phyloP scores from a whole-genome alignment of 2,888 invertebrate species.

The Nebria salina region DNA sequence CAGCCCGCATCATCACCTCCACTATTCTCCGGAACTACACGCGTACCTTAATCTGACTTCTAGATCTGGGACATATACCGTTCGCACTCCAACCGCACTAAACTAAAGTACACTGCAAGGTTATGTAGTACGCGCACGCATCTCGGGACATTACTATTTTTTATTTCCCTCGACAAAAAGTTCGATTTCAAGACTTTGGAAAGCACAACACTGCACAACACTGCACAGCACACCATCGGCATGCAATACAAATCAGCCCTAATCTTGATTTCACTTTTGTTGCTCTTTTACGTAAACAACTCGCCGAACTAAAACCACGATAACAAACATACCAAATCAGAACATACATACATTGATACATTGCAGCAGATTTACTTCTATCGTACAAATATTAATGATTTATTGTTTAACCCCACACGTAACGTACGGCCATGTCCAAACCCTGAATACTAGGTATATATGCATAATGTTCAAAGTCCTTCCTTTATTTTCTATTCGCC shows the following conservation, averaged over 20 bases:
- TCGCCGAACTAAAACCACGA: not conserved
- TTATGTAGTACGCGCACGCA: conserved; percentile 19
- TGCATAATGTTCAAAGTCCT: conserved; percentile 58
- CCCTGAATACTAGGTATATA: conserved; percentile 55
- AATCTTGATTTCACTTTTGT: conserved; percentile 32
- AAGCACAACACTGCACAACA: conserved; percentile 15
- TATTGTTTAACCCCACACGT: not conserved
- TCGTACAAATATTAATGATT: too few species aligned
- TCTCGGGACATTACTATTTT: conserved; percentile 3
- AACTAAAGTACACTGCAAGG: not conserved
- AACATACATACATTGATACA: too few species aligned
- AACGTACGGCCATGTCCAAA: conserved; percentile 39
- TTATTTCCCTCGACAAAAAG: not conserved
- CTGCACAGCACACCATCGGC: not conserved
- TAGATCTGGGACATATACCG: conserved; percentile 10
- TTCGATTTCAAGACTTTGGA: not conserved
- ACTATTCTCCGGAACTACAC: conserved; percentile 6
- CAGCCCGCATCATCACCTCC: not conserved
- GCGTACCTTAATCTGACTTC: not conserved
- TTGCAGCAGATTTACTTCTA: too few species aligned
- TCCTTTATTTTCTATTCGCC: conserved; percentile 57
- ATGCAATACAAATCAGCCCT: conserved; percentile 36
- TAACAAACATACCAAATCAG: not conserved
- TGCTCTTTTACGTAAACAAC: not conserved
- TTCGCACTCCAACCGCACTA: conserved; percentile 3